These are phyloP conservation scores for Condylura cristata DNA, from an alignment of 2,113 vertebrate species.

Conservation along the genomic window DNA sequence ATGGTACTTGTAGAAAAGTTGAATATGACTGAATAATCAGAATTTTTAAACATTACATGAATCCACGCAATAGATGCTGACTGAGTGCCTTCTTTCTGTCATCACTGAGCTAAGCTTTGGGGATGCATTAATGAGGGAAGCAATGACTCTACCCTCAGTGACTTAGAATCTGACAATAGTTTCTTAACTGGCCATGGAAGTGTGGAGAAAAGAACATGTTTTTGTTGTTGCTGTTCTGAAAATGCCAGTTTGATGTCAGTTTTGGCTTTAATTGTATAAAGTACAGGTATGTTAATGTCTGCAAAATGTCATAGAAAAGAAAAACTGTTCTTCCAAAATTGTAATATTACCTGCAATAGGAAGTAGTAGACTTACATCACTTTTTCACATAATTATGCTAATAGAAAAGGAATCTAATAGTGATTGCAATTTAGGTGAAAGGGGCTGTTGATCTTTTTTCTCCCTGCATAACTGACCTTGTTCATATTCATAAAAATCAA, in stretches of 20 bases:
- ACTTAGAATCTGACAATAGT: not conserved
- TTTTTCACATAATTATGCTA: not conserved
- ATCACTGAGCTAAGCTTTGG: not conserved
- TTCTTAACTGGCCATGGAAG: not conserved
- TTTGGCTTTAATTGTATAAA: not conserved
- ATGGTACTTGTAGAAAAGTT: not conserved
- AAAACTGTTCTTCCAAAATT: not conserved
- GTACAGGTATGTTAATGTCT: not conserved
- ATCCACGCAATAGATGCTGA: not conserved
- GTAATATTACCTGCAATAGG: not conserved
- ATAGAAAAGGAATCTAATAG: not conserved
- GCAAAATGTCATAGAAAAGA: not conserved
- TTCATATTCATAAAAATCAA: conserved; percentile 11
- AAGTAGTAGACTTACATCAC: not conserved
- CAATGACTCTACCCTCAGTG: not conserved
- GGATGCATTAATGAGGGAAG: not conserved
- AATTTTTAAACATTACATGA: not conserved
- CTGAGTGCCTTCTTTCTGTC: not conserved
- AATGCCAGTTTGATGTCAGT: not conserved
- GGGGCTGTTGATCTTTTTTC: not conserved
- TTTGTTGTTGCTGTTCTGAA: not conserved
- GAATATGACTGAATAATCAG: not conserved
- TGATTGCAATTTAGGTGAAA: not conserved
- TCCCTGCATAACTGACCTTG: not conserved
- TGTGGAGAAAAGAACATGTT: too few species aligned